A percentile compares a stretch with the other conserved stretches of the same genome.
These are phyloP conservation scores for Scytalopus superciliaris DNA, from an alignment of 2,113 vertebrate genomes.

Conservation along the genomic window DNA sequence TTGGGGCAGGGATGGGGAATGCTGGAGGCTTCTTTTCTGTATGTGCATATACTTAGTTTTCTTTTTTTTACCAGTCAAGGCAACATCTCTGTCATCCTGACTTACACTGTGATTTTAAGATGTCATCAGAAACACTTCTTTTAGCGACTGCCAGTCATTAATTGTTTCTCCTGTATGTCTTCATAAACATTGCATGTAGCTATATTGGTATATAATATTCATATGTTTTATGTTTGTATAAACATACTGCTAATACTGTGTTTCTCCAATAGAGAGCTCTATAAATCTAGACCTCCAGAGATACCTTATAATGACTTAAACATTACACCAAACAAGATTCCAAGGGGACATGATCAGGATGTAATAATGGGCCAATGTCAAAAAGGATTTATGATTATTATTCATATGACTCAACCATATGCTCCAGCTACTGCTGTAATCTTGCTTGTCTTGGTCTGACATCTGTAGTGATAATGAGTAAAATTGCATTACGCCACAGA, in stretches of 20 bases:
- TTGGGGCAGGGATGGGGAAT: background rate
- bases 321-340: slow-evolving; percentile 71
- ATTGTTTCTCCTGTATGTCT: background rate
- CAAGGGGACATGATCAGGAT: slow-evolving; percentile 75
- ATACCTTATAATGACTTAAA: slow-evolving; percentile 74
- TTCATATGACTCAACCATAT: slow-evolving; percentile 77
- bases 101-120: background rate
- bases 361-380: slow-evolving; percentile 77
- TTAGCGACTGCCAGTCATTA: background rate
- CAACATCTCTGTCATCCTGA: background rate
- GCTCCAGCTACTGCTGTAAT: slow-evolving; percentile 73
- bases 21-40: background rate
- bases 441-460: slow-evolving; percentile 69
- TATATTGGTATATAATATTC: slow-evolving; percentile 52
- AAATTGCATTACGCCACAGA: slow-evolving; percentile 78
- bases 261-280: slow-evolving; percentile 68
- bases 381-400: slow-evolving; percentile 79
- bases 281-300: slow-evolving; percentile 71
- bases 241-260: slow-evolving; percentile 63
- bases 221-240: slow-evolving; percentile 57
- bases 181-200: background rate
- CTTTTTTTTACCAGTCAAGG: background rate
- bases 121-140: background rate
- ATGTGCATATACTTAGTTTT: background rate
- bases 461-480: slow-evolving; percentile 83